Conservation (phyloP, 2,888 invertebrate genomes). For the Blomia tropicalis region DNA sequence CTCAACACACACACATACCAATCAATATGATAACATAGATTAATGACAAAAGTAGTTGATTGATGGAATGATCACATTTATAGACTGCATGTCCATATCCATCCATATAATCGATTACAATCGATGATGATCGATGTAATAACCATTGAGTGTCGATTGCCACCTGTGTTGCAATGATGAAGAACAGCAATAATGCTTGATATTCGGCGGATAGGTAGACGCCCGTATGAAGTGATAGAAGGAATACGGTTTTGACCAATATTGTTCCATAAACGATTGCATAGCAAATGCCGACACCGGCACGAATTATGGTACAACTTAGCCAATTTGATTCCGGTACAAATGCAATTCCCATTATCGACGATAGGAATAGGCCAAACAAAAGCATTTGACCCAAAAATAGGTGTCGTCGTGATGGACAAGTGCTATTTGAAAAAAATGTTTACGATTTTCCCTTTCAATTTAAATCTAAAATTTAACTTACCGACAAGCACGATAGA, state of each 20-base stretch:
- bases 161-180: constrained; percentile 69
- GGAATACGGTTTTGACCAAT: constrained; percentile 80
- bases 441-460: no score
- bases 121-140: constrained; percentile 35
- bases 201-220: constrained; percentile 82
- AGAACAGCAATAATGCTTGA: constrained; percentile 66
- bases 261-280: constrained; percentile 75
- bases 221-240: constrained; percentile 73
- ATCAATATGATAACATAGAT: constrained; percentile 68
- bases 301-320: constrained; percentile 63
- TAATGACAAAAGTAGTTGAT: constrained; percentile 52
- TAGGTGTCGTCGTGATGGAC: constrained; percentile 63
- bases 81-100: constrained; percentile 33
- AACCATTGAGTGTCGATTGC: constrained; percentile 38
- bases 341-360: constrained; percentile 58
- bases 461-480: no score
- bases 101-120: constrained; percentile 45
- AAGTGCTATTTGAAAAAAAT: constrained; percentile 38
- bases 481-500: constrained; percentile 51
- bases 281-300: constrained; percentile 58
- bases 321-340: constrained; percentile 60
- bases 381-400: constrained; percentile 66
- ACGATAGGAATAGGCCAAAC: constrained; percentile 62
- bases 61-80: constrained; percentile 38
- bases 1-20: constrained; percentile 42